These are phyloP conservation scores for Eilema sororculum DNA, from an alignment of 2,888 invertebrate genomes.

Conservation along the genomic window DNA sequence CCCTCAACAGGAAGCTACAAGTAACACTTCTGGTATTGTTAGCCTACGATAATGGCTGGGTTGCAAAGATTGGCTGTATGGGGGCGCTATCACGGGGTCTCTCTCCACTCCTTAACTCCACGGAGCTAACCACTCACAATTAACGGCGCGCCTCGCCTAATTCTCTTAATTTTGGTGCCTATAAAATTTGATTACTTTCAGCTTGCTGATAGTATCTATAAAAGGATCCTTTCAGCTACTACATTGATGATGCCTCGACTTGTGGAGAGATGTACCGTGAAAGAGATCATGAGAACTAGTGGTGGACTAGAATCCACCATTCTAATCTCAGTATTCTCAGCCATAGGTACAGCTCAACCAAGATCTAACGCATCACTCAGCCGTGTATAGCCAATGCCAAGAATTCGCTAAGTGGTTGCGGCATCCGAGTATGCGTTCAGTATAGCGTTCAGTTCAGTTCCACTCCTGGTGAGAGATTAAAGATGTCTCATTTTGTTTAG, in stretches of 20 bases:
- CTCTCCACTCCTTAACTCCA: too few species aligned
- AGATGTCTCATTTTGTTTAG: too few species aligned
- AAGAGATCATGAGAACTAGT: neutral
- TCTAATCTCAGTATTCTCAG: neutral
- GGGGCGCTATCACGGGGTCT: too few species aligned
- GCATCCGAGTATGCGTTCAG: neutral
- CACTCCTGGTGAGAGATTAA: too few species aligned
- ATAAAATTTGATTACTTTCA: too few species aligned
- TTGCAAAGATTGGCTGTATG: too few species aligned
- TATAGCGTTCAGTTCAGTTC: neutral
- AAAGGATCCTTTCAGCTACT: neutral
- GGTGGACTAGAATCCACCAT: slow-evolving; percentile 3
- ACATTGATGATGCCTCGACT: neutral
- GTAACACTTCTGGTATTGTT: too few species aligned
- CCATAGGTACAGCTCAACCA: neutral
- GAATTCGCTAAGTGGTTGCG: neutral
- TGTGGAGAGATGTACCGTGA: neutral
- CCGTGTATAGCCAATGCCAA: neutral
- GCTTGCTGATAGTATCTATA: neutral
- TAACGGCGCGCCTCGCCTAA: too few species aligned
- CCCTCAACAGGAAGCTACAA: too few species aligned
- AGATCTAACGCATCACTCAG: neutral
- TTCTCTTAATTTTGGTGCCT: too few species aligned
- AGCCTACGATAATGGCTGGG: too few species aligned
- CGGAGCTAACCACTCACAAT: too few species aligned